Percentiles rank a stretch among this genome's conserved stretches.
These are phyloP conservation scores for Sarcophaga peregrina DNA, from an alignment of 1,140 invertebrate species.

Conservation along the genomic window DNA sequence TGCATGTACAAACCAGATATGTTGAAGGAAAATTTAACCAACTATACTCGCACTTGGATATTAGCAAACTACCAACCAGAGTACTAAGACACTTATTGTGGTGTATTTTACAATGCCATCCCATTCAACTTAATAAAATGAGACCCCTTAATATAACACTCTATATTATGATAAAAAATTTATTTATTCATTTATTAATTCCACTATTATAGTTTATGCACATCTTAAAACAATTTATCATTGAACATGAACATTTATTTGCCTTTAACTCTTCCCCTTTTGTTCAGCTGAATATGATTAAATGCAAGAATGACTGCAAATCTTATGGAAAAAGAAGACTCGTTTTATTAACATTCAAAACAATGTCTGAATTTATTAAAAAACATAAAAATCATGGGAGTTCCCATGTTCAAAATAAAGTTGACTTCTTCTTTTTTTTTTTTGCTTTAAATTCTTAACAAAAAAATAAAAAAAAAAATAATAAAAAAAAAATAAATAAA, in stretches of 20 bases:
- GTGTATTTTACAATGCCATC: too few species aligned
- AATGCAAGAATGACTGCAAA: background rate
- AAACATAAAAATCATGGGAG: background rate
- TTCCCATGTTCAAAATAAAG: slow-evolving; percentile 10
- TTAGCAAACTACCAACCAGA: too few species aligned
- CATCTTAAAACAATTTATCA: background rate
- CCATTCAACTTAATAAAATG: too few species aligned
- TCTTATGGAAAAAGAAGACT: background rate
- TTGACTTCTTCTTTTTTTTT: background rate
- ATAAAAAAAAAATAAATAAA: background rate
- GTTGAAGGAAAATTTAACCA: too few species aligned
- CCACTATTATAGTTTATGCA: background rate
- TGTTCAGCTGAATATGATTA: too few species aligned
- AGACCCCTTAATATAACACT: too few species aligned
- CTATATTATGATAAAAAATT: too few species aligned
- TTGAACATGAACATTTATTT: background rate
- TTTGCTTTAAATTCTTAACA: background rate
- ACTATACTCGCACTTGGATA: too few species aligned
- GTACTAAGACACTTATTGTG: too few species aligned
- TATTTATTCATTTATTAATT: too few species aligned
- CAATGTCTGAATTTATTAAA: background rate
- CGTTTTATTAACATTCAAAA: background rate
- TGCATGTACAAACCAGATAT: too few species aligned
- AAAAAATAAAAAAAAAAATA: too few species aligned
- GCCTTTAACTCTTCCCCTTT: background rate